These are phyloP conservation scores for Rhynchomys soricoides DNA, from an alignment of 2,113 vertebrate species.

Conservation along the genomic window DNA sequence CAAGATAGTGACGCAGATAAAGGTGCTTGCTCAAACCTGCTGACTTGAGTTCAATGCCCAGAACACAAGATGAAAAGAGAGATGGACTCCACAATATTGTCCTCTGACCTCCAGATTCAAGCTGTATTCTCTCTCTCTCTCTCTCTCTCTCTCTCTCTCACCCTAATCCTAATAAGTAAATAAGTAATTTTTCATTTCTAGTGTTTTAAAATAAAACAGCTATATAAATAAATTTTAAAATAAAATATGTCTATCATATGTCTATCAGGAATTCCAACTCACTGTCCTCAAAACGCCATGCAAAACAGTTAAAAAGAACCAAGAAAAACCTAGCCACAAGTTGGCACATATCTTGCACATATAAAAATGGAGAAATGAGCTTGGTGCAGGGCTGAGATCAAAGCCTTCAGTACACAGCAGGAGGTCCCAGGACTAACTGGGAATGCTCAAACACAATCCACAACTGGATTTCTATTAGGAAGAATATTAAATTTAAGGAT, in stretches of 20 bases:
- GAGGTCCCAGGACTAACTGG: neutral
- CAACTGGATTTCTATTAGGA: slow-evolving; percentile 11
- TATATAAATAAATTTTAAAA: slow-evolving; percentile 17
- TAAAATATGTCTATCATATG: neutral
- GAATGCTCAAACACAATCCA: neutral
- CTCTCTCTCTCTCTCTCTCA: neutral
- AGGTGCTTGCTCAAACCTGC: neutral
- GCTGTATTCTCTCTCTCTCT: neutral
- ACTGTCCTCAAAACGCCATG: neutral
- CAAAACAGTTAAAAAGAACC: slow-evolving; percentile 6
- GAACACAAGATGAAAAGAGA: neutral
- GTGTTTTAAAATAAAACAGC: neutral
- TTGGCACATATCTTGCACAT: neutral
- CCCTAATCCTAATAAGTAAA: too few relatives aligned
- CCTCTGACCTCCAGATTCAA: neutral
- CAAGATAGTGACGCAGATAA: neutral
- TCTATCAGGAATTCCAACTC: neutral
- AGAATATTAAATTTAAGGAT: slow-evolving; percentile 39
- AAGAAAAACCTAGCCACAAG: neutral
- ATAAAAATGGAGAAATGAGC: neutral
- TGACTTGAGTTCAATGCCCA: neutral
- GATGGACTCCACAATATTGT: neutral
- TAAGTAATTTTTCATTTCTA: neutral
- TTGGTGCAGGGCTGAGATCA: neutral
- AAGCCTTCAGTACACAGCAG: neutral